phyloP scores from a whole-genome alignment of 2,888 invertebrate genomes.

The Drosophila dives region DNA sequence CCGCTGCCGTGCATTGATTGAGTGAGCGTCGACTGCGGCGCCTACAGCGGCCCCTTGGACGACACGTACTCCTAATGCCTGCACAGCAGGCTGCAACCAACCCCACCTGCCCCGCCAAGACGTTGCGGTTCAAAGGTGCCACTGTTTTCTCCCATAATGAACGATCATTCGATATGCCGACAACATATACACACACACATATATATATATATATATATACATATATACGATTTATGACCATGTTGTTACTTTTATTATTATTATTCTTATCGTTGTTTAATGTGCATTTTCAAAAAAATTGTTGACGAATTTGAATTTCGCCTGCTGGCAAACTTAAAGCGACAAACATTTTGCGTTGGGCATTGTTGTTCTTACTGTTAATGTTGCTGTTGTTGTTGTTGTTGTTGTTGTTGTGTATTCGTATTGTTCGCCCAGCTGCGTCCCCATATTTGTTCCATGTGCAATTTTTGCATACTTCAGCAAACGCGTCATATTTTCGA shows the following conservation, averaged over 20 bases:
- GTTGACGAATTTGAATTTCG: conserved; percentile 44
- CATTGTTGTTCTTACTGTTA: conserved; percentile 37
- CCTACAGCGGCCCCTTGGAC: conserved; percentile 58
- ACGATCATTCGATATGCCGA: conserved; percentile 68
- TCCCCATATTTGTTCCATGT: conserved; percentile 76
- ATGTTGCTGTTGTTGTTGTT: conserved; percentile 13
- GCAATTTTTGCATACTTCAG: conserved; percentile 84
- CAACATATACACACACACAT: conserved; percentile 15
- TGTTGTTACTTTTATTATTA: conserved; percentile 32
- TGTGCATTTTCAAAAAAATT: conserved; percentile 43
- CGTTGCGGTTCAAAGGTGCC: conserved; percentile 71
- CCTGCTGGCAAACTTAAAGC: conserved; percentile 49
- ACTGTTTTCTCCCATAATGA: conserved; percentile 62
- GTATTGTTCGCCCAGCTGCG: conserved; percentile 45
- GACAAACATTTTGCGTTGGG: conserved; percentile 51
- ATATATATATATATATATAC: not conserved
- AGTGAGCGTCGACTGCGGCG: conserved; percentile 61
- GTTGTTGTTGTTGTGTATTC: conserved; percentile 11
- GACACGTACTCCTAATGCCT: conserved; percentile 53
- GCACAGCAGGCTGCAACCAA: conserved; percentile 6
- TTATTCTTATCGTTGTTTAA: conserved; percentile 37
- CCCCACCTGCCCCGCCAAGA: conserved; percentile 28
- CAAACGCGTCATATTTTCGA: conserved; percentile 84
- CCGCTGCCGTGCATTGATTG: conserved; percentile 65
- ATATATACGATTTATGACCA: conserved; percentile 52